Percentiles rank a stretch among this genome's conserved stretches.
Evolutionary conservation across 2,113 vertebrate genomes (phyloP).

Genomic region (Oncorhynchus tshawytscha): DNA sequence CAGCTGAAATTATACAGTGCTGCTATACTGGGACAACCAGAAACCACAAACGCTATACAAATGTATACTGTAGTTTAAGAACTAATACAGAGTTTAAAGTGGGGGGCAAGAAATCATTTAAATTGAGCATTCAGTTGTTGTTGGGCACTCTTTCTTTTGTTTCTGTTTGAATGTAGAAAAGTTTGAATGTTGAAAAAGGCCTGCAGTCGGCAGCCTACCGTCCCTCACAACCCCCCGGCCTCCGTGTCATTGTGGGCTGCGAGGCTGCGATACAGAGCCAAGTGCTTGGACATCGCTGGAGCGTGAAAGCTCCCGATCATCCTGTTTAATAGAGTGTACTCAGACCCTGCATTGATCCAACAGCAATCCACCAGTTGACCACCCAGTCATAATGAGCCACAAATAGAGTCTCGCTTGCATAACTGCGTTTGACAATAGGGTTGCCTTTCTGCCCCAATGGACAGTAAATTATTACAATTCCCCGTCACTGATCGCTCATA

Average conservation of each 20-base stretch:
- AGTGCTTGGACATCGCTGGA: not conserved
- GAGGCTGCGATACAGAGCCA: too few species aligned
- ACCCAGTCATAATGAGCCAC: constrained; percentile 18
- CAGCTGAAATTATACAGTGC: not conserved
- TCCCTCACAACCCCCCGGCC: not conserved
- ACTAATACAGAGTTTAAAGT: too few species aligned
- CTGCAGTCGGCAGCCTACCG: not conserved
- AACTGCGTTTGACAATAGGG: constrained; percentile 13
- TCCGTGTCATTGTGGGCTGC: not conserved
- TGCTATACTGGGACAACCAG: not conserved
- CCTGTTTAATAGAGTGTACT: constrained; percentile 4
- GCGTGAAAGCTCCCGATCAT: constrained; percentile 1
- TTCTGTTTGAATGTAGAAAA: not conserved
- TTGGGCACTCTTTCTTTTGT: not conserved
- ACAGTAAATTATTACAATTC: not conserved
- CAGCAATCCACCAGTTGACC: constrained; percentile 1
- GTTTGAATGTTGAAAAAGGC: not conserved
- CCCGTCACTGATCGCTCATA: not conserved
- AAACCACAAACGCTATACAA: not conserved
- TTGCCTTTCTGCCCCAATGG: not conserved
- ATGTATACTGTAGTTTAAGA: too few species aligned
- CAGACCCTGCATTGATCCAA: constrained; percentile 8
- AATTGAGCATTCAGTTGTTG: not conserved
- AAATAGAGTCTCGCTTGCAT: constrained; percentile 17
- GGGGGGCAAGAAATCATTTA: too few species aligned